Evolutionary conservation across 2,888 invertebrate species (phyloP), one percentile per base, ranked within the genome.

Genomic region (Chironomus riparius): DNA sequence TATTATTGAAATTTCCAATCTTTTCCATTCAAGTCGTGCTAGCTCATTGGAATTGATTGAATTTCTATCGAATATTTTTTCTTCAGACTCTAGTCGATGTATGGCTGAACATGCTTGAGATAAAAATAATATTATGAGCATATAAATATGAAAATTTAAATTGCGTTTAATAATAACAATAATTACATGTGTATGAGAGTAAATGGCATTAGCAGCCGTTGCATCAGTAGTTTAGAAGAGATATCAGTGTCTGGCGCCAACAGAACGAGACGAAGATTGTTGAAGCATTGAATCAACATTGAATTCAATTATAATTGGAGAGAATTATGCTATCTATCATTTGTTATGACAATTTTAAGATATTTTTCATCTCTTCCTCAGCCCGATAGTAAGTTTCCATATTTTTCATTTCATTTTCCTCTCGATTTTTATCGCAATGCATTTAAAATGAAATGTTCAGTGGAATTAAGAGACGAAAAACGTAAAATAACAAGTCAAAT

Each of bases 271-370:
- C 24, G 15, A n/a, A n/a, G 2, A 18, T 10, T 10, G 38, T 10
- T 38, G 38, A 38, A 10, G 38, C 38, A 38, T 65, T 65, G 22
- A 24, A 21, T 65, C 65, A 24, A 21, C 70, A 50, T 71, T 71
- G 56, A 56, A 71, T 56, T 71, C 21, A 56, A 71, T 56, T 65
- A 24, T 71, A 71, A 71, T 71, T 71, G 71, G 56, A 71, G 65
- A 71, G 18, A 71, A 56, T 71, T 71, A 71, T 56, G 24, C 71
- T 56, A 56, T 71, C 47, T 71, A 18, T 70, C 48, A 47, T 56
- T 21, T 50, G 28, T 56, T 71, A 56, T 71, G 50, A 71, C 56
- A 56, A 71, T 71, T 50, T 38, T 38, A 7, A 38, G 7, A 38
- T 38, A 10, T 71, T 71, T 71, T 28, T 50, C 71, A 47, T 28